A percentile compares a stretch with the other conserved stretches of the same genome.
Evolutionary conservation across 2,888 invertebrate genomes (phyloP).

Genomic region (Tipula confusa): DNA sequence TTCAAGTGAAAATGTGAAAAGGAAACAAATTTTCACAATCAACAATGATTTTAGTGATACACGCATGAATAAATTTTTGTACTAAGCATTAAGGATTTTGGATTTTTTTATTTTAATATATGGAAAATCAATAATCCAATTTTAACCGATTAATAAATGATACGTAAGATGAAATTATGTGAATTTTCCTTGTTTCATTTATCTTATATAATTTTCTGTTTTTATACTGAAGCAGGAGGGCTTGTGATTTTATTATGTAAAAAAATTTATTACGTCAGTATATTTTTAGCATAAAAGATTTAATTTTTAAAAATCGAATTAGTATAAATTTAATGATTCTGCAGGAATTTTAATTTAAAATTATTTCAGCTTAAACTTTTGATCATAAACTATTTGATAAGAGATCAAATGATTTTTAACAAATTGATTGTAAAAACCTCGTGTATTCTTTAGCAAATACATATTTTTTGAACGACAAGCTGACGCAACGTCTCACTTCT

Average conservation of each 20-base stretch:
- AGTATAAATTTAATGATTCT: too few species aligned
- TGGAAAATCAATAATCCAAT: conserved; percentile 7
- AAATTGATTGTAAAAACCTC: background rate
- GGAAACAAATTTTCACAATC: background rate
- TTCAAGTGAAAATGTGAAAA: too few species aligned
- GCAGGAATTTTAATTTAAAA: too few species aligned
- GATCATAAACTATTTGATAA: too few species aligned
- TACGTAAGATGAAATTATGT: background rate
- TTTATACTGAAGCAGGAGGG: background rate
- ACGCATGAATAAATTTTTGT: background rate
- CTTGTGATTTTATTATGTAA: background rate
- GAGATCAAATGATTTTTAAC: too few species aligned
- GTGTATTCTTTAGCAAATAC: too few species aligned
- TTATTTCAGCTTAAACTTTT: too few species aligned
- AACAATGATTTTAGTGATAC: conserved; percentile 20
- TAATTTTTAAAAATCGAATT: background rate
- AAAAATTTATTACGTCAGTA: background rate
- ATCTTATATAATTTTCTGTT: background rate
- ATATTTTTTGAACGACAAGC: background rate
- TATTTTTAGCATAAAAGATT: background rate
- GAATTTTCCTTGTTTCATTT: background rate
- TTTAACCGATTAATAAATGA: conserved; percentile 9
- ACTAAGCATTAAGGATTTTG: background rate
- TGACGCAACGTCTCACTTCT: background rate
- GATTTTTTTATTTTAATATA: background rate